phyloP scores from a whole-genome alignment of 2,888 invertebrate genomes.

The Pecten maximus region DNA sequence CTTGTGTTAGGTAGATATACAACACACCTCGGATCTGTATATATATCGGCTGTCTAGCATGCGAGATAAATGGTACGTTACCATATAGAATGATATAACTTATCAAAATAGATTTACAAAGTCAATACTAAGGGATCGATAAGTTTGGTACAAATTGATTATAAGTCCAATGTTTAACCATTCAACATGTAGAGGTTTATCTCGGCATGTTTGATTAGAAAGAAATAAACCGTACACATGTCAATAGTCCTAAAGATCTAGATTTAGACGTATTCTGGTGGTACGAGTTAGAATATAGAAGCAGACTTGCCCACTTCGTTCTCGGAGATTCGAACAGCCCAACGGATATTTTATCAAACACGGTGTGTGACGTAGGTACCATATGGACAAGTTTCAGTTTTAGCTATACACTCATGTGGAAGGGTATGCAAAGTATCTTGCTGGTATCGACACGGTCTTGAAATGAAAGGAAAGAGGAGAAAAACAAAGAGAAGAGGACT shows the following conservation, averaged over 20 bases:
- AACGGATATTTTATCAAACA: not conserved
- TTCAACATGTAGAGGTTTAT: not conserved
- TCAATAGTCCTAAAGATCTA: not conserved
- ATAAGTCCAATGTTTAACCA: not conserved
- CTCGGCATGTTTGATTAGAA: slow-evolving; percentile 29
- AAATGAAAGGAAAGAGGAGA: not conserved
- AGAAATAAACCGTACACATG: not conserved
- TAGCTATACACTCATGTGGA: not conserved
- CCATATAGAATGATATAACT: slow-evolving; percentile 17
- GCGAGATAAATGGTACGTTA: not conserved
- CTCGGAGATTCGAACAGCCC: not conserved
- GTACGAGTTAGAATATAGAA: not conserved
- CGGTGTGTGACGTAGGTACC: not conserved
- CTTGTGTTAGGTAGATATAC: not conserved
- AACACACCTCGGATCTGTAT: not conserved
- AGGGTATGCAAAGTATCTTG: not conserved
- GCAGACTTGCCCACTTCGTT: no score
- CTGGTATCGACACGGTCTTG: not conserved
- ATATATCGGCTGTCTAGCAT: not conserved
- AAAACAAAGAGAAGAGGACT: not conserved
- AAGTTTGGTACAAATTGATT: slow-evolving; percentile 35
- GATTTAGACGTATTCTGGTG: slow-evolving; percentile 1
- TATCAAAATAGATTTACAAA: slow-evolving; percentile 11
- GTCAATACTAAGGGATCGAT: not conserved
- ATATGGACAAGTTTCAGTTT: not conserved